A percentile compares a stretch with the other conserved stretches of the same genome.
phyloP scores from a whole-genome alignment of 2,113 vertebrate genomes.

The Probosciger aterrimus region DNA sequence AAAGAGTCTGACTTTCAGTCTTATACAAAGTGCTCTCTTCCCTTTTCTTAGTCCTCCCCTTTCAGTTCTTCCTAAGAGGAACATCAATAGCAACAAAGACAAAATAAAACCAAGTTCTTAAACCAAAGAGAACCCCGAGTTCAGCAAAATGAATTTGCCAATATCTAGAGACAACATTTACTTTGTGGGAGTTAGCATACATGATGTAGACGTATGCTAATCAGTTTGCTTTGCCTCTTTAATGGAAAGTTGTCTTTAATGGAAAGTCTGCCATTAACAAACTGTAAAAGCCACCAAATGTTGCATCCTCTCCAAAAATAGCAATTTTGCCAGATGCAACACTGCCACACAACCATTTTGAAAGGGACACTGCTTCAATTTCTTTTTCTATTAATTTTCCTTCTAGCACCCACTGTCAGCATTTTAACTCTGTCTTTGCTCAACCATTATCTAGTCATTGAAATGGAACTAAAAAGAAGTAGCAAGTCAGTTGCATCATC shows the following conservation, averaged over 20 bases:
- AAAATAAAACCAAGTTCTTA: not conserved
- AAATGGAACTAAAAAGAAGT: not conserved
- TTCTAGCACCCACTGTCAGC: not conserved
- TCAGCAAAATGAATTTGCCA: not conserved
- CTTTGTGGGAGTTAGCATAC: not conserved
- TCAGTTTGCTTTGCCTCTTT: not conserved
- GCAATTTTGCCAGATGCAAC: not conserved
- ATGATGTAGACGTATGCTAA: not conserved
- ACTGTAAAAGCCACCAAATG: not conserved
- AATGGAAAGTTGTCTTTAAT: not conserved
- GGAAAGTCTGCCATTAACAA: not conserved
- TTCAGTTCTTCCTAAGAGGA: not conserved
- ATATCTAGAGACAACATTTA: not conserved
- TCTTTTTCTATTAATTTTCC: not conserved
- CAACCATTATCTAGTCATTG: not conserved
- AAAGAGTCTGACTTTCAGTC: not conserved
- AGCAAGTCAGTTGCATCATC: not conserved
- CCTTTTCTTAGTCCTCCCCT: not conserved
- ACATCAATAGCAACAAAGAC: not conserved
- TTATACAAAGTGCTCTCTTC: not conserved
- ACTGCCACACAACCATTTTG: not conserved
- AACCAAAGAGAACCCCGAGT: not conserved
- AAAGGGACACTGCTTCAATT: not conserved
- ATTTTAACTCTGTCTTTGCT: not conserved
- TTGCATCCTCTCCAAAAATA: not conserved